Evolutionary conservation across 2,797 vertebrate genomes (phyloP).

Genomic region (Tenualosa thibaudeaui): DNA sequence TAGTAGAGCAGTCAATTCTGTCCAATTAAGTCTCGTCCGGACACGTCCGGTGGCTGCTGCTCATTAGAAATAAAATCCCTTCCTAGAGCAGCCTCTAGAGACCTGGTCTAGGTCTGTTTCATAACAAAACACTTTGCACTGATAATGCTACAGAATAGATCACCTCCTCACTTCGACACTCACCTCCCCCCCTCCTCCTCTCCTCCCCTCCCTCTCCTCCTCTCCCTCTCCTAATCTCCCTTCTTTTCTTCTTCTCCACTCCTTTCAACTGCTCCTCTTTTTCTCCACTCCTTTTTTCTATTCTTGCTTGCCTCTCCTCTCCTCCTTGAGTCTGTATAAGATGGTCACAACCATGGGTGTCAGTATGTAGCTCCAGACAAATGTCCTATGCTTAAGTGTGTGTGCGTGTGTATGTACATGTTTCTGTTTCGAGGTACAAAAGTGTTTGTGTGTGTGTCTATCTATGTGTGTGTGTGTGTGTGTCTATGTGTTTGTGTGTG

Average conservation of each 20-base stretch:
- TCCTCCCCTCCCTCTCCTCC: not conserved
- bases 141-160: not conserved
- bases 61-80: not conserved
- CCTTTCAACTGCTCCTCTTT: not conserved
- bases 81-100: not conserved
- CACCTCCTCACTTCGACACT: not conserved
- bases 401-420: not conserved
- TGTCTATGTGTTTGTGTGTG: no score
- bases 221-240: not conserved
- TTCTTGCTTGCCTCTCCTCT: not conserved
- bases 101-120: not conserved
- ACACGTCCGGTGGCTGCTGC: not conserved
- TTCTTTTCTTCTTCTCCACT: not conserved
- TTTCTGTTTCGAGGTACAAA: not conserved
- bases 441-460: not conserved
- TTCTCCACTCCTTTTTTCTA: not conserved
- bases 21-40: not conserved
- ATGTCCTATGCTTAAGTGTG: not conserved
- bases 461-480: no score
- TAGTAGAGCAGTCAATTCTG: not conserved
- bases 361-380: no score
- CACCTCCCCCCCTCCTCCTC: not conserved
- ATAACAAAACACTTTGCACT: not conserved
- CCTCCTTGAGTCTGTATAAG: not conserved
- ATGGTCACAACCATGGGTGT: not conserved